Percentiles rank a stretch among this genome's conserved stretches.
Evolutionary conservation across 2,113 vertebrate genomes (phyloP).

Genomic region (Lonchura striata): DNA sequence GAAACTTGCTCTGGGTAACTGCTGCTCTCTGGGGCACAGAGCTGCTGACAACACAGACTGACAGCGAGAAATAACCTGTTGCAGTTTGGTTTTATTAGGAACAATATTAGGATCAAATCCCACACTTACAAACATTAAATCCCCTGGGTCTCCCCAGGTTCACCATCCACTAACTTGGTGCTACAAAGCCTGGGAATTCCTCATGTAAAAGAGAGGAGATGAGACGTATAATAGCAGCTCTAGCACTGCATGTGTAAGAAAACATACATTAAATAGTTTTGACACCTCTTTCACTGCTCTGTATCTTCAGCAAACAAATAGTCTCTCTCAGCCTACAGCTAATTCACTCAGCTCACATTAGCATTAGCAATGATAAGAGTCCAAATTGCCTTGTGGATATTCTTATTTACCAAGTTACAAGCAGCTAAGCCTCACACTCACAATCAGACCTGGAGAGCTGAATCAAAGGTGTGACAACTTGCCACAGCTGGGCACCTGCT

Average conservation of each 20-base stretch:
- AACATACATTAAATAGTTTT: not conserved
- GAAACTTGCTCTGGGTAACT: not conserved
- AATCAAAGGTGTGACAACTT: not conserved
- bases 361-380: not conserved
- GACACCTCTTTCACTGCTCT: not conserved
- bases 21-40: not conserved
- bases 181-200: not conserved
- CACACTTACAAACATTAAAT: not conserved
- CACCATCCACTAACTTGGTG: not conserved
- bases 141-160: not conserved
- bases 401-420: not conserved
- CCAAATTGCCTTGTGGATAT: not conserved
- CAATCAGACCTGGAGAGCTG: not conserved
- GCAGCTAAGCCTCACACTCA: not conserved
- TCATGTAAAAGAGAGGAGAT: not conserved
- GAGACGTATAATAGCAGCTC: not conserved
- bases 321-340: not conserved
- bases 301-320: not conserved
- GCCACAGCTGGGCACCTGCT: not conserved
- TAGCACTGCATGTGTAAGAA: not conserved
- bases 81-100: not conserved
- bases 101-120: not conserved
- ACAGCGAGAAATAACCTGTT: not conserved
- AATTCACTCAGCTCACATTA: not conserved
- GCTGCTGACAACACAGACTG: not conserved